Base-by-base conservation (phyloP, 2,113 vertebrate species). In the Triplophysa dalaica region DNA sequence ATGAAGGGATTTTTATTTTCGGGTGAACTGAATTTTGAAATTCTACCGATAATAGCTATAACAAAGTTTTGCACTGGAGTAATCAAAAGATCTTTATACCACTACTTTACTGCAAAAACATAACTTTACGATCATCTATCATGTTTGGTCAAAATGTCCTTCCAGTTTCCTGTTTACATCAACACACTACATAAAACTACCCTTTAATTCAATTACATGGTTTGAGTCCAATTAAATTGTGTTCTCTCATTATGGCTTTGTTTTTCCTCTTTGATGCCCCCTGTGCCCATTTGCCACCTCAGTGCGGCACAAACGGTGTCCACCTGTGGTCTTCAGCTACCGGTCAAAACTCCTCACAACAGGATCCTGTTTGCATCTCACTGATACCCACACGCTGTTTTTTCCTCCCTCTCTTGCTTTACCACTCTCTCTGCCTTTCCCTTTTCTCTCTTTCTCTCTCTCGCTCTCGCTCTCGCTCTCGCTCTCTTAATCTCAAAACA, bases 291-390 rank as follows among this genome's bases (percentile, higher is more conserved):
- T 73, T 13, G 13, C 16, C 54, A 61, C 54, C 10, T 29, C 72
- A 7, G 26, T 62, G 29, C 19, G 29, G 58, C 64, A 43, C 70
- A 64, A 41, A 54, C 69, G 65, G 45, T 66, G 50, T 0, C 61
- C 19, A 66, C 7, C 10, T 7, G 14, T 33, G 33, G 45, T 8
- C 54, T 66, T n/a, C 14, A 50, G 33, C 62, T 14, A 50, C 60
- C 24, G 21, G 68, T 52, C 50, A 72, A 82, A 74, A 29, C 16
- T 45, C 33, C 9, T 48, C 50, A 67, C 75, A 82, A 78, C 67
- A 78, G 52, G 50, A 45, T 68, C n/a, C 50, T 82, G 70, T 70
- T 77, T 14, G 0, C 61, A 33, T 21, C 60, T 74, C 22, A 74
- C 69, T 66, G 63, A 66, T 67, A 69, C 63, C 76, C 50, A 58